Percentiles rank a stretch among this genome's conserved stretches.
These are phyloP conservation scores for Trichogramma pretiosum DNA, from an alignment of 1,140 invertebrate genomes.

Conservation along the genomic window DNA sequence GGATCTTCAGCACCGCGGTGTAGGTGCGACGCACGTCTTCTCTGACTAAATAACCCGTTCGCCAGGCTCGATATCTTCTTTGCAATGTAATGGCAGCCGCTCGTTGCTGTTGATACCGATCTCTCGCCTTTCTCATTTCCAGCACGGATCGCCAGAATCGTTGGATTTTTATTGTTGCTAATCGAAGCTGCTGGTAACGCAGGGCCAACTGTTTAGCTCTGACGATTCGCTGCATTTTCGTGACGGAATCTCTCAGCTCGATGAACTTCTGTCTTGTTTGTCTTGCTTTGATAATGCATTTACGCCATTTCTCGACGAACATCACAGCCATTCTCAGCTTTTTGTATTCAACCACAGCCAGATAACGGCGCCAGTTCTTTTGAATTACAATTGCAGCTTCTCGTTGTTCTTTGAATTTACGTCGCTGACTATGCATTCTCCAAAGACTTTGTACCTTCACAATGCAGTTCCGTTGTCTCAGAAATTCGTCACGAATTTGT, in stretches of 20 bases:
- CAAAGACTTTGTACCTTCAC: slow-evolving; percentile 19
- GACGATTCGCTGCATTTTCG: slow-evolving; percentile 31
- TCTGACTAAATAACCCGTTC: slow-evolving; percentile 25
- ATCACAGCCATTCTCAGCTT: slow-evolving; percentile 22
- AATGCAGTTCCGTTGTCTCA: background rate
- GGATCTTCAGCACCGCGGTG: slow-evolving; percentile 31
- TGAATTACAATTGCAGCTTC: slow-evolving; percentile 25
- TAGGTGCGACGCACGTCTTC: slow-evolving; percentile 29
- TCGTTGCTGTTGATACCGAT: slow-evolving; percentile 31
- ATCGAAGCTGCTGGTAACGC: slow-evolving; percentile 10
- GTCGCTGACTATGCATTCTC: slow-evolving; percentile 5
- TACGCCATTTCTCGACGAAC: slow-evolving; percentile 28
- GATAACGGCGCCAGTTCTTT: slow-evolving; percentile 25
- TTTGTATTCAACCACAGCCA: slow-evolving; percentile 15
- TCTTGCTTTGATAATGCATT: slow-evolving; percentile 20
- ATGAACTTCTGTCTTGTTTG: slow-evolving; percentile 23
- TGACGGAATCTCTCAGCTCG: slow-evolving; percentile 25
- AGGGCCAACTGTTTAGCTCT: slow-evolving; percentile 23
- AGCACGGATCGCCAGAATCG: slow-evolving; percentile 38
- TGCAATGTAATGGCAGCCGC: slow-evolving; percentile 35
- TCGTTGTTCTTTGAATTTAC: slow-evolving; percentile 1
- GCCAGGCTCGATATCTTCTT: slow-evolving; percentile 30
- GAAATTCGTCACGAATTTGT: slow-evolving; percentile 5
- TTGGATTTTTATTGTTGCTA: slow-evolving; percentile 40
- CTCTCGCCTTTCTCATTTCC: slow-evolving; percentile 28